Evolutionary conservation across 2,113 vertebrate species (phyloP).

Genomic region (Elgaria multicarinata): DNA sequence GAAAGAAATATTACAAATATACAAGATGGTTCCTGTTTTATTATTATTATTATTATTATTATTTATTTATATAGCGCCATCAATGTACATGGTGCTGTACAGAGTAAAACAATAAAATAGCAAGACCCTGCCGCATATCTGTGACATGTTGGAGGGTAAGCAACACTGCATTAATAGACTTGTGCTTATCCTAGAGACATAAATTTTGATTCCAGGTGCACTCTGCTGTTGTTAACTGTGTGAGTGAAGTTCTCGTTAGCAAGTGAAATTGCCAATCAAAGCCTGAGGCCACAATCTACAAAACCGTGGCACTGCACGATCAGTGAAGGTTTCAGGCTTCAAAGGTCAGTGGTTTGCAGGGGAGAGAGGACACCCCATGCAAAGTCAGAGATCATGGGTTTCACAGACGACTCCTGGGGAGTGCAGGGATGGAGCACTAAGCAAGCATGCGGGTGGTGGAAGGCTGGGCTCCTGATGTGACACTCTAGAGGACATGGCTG

Average conservation of each 20-base stretch:
- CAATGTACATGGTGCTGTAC: too few relatives aligned
- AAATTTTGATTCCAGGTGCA: background rate
- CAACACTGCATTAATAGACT: background rate
- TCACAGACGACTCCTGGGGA: background rate
- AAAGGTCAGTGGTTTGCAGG: background rate
- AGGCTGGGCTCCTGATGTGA: background rate
- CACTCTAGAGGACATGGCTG: background rate
- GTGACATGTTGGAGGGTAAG: background rate
- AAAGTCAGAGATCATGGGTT: background rate
- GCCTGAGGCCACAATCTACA: background rate
- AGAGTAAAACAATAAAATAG: too few relatives aligned
- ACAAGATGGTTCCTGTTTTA: background rate
- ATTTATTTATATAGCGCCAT: too few relatives aligned
- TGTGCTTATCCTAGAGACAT: background rate
- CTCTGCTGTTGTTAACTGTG: background rate
- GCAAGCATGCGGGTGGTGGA: background rate
- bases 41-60: too few relatives aligned
- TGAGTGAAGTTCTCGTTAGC: background rate
- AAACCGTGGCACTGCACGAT: too few relatives aligned
- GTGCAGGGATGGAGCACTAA: background rate
- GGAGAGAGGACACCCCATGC: background rate
- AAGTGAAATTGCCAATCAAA: background rate
- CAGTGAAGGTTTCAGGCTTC: background rate
- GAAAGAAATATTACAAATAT: background rate
- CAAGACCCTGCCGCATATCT: too few relatives aligned